A percentile compares a stretch with the other conserved stretches of the same genome.
phyloP scores from a whole-genome alignment of 2,888 invertebrate genomes.

The Drosophila meridionalis region DNA sequence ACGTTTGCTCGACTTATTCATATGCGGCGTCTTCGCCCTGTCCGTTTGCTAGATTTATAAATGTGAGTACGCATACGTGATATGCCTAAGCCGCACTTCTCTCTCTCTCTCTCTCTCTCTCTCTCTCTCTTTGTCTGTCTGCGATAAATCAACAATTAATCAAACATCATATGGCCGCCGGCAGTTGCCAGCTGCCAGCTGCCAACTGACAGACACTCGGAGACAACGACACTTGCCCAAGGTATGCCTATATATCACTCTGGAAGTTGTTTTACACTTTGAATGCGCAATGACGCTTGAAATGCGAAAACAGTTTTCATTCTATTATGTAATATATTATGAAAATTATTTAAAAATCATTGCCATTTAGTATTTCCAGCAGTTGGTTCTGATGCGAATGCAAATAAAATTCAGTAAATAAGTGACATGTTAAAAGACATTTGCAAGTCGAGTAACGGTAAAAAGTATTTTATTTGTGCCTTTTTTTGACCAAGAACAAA shows the following conservation, averaged over 20 bases:
- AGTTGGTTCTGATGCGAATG: neutral
- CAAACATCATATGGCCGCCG: conserved; percentile 71
- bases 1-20: conserved; percentile 50
- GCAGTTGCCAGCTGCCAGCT: conserved; percentile 46
- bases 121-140: conserved; percentile 41
- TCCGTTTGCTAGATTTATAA: conserved; percentile 46
- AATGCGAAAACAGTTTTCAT: neutral
- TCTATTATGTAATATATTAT: neutral
- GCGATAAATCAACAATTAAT: conserved; percentile 83
- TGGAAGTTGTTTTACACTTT: conserved; percentile 23
- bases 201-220: conserved; percentile 40
- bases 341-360: conserved; percentile 1
- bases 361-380: neutral
- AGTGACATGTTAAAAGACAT: too few relatives aligned
- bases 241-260: conserved; percentile 44
- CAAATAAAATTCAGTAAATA: neutral
- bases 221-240: conserved; percentile 36
- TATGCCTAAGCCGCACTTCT: conserved; percentile 39
- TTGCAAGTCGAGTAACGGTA: too few relatives aligned
- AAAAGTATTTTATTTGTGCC: neutral
- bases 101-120: neutral
- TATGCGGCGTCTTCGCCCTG: conserved; percentile 22
- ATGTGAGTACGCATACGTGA: conserved; percentile 62
- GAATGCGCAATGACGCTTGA: conserved; percentile 3
- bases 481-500: neutral